A percentile compares a stretch with the other conserved stretches of the same genome.
These are phyloP conservation scores for Butorides virescens DNA, from an alignment of 2,113 vertebrate genomes.

Conservation along the genomic window DNA sequence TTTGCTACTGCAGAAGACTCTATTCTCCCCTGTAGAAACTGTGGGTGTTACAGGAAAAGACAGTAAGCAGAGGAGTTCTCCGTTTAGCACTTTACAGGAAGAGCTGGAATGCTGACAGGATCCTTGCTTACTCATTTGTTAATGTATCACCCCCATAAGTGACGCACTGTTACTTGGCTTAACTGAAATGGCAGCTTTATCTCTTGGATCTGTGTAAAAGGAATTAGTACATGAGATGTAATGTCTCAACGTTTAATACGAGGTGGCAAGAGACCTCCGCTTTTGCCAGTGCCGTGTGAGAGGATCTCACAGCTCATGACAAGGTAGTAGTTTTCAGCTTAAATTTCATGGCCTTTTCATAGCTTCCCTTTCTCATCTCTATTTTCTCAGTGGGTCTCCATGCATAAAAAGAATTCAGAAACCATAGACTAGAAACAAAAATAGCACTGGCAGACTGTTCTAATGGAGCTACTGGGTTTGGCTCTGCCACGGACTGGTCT, in stretches of 20 bases:
- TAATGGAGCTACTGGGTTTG: neutral
- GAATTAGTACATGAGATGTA: neutral
- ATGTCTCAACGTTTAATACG: neutral
- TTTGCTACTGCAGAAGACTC: neutral
- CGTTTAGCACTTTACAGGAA: neutral
- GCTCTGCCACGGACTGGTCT: rapidly evolving
- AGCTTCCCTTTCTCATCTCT: neutral
- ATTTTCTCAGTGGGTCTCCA: neutral
- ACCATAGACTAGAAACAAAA: neutral
- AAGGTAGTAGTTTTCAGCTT: neutral
- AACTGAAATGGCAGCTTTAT: neutral
- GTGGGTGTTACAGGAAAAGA: no score
- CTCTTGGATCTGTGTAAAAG: neutral
- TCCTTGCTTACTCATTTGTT: neutral
- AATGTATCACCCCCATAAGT: neutral
- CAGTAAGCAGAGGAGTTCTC: neutral
- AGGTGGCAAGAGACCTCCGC: neutral
- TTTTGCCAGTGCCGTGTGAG: neutral
- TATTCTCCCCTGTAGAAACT: neutral
- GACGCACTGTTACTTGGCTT: neutral
- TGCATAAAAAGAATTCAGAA: neutral
- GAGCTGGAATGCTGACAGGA: neutral
- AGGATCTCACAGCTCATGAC: neutral
- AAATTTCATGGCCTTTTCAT: neutral
- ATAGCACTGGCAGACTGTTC: neutral